Evolutionary conservation across 2,797 vertebrate species (phyloP), one percentile per base, ranked within the genome.

Genomic region (Zalophus californianus): DNA sequence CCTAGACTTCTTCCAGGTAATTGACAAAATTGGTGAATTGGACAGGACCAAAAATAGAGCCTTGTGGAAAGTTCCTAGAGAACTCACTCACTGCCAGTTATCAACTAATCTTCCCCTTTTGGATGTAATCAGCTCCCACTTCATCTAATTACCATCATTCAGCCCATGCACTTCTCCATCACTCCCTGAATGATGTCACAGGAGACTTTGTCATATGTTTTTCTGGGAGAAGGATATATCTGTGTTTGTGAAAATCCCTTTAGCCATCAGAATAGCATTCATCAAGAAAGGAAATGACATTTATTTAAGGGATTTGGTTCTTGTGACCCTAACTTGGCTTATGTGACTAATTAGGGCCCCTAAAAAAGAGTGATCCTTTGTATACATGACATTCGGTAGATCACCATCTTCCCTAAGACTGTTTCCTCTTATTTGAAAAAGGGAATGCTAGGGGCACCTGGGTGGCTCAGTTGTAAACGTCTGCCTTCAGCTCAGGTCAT

Each of bases 41-140:
- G 84, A 97, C 91, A 97, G 72, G 77, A 86, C 82, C n/a, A 88
- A 97, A 97, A 96, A 96, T 79, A 96, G 77, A 97, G 15, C 38
- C 72, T 50, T 60, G 23, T 18, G 15, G 82, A 72, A 96, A 96
- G 90, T 94, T 96, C 72, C 73, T 72, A 64, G 23, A 82, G 78
- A 86, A 44, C 50, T 92, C 72, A 75, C 27, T 79, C 72, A 70
- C 23, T 79, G 56, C 62, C 86, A 85, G 77, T 94, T 95, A 96
- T 68, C 87, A 92, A 92, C 60, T 62, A 96, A 86, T 75, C 84
- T 35, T 93, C 35, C 60, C 25, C 44, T 75, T 97, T 93, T 78
- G 60, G 50, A 73, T 82, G 41, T 62, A 92, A 92, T 97, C 94
- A 96, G 56, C 62, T 79, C 77, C 94, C 75, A 90, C 21, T 93